These are phyloP conservation scores for Pantherophis vulpinus DNA, from an alignment of 2,797 vertebrate species.

Conservation along the genomic window DNA sequence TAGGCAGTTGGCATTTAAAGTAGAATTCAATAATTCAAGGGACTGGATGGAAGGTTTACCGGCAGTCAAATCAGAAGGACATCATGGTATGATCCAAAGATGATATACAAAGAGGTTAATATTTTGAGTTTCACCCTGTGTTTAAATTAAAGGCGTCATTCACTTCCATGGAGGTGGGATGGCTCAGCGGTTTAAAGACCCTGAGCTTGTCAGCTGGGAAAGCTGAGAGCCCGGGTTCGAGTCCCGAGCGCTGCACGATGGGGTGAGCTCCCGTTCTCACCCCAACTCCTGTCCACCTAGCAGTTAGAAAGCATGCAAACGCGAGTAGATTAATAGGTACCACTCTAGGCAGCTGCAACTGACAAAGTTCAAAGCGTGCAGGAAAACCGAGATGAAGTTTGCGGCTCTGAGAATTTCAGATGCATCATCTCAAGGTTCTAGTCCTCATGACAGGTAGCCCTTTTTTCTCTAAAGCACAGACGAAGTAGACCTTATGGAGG, in stretches of 20 bases:
- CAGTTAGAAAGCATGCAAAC: neutral
- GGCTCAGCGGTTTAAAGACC: neutral
- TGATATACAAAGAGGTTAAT: neutral
- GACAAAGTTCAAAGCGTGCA: too few species aligned
- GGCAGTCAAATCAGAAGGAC: neutral
- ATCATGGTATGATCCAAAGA: neutral
- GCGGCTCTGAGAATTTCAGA: neutral
- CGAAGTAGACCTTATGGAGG: too few species aligned
- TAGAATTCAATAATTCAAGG: neutral
- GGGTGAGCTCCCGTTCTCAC: neutral
- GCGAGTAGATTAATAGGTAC: neutral
- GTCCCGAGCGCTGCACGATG: neutral
- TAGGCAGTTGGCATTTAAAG: neutral
- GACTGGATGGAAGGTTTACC: neutral
- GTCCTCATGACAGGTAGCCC: neutral
- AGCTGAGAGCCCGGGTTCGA: neutral
- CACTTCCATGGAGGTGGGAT: neutral
- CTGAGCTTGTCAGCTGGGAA: neutral
- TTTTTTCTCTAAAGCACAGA: neutral
- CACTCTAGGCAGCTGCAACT: neutral
- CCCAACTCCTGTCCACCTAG: neutral
- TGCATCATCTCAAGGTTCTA: neutral
- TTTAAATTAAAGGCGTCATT: neutral
- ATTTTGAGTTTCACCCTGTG: neutral
- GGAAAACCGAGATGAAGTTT: neutral